These are phyloP conservation scores for Eupleurogrammus muticus DNA, from an alignment of 2,797 vertebrate species.

Conservation along the genomic window DNA sequence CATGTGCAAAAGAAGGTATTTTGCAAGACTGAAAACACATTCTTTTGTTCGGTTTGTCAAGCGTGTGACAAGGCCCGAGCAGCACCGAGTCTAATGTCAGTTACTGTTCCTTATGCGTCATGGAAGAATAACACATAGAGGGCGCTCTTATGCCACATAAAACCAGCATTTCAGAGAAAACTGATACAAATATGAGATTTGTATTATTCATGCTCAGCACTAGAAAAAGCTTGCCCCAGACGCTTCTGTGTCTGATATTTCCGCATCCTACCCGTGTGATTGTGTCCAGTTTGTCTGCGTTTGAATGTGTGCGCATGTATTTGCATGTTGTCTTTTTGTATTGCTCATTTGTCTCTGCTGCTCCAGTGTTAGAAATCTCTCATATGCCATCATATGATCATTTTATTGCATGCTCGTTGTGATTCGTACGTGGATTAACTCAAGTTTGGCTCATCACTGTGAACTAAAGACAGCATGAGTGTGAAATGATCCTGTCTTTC, in stretches of 20 bases:
- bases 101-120: slow-evolving; percentile 21
- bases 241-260: slow-evolving; percentile 27
- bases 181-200: slow-evolving; percentile 23
- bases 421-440: slow-evolving; percentile 50
- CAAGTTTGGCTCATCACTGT: slow-evolving; percentile 26
- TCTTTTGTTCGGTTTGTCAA: slow-evolving; percentile 36
- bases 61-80: slow-evolving; percentile 18
- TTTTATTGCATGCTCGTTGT: slow-evolving; percentile 51
- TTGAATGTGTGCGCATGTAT: slow-evolving; percentile 13
- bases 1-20: slow-evolving; percentile 52
- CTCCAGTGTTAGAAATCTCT: not conserved
- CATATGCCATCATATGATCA: not conserved
- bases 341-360: not conserved
- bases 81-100: slow-evolving; percentile 16
- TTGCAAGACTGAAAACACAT: slow-evolving; percentile 27
- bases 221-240: slow-evolving; percentile 31
- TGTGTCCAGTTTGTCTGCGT: slow-evolving; percentile 26
- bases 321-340: slow-evolving; percentile 35
- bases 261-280: slow-evolving; percentile 33
- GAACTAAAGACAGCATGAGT: slow-evolving; percentile 45
- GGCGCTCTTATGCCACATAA: not conserved
- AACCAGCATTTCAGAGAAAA: slow-evolving; percentile 14
- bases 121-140: not conserved
- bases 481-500: slow-evolving; percentile 39
- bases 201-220: slow-evolving; percentile 48